Evolutionary conservation across 2,888 invertebrate species (phyloP).

Genomic region (Drosophila silvestris): DNA sequence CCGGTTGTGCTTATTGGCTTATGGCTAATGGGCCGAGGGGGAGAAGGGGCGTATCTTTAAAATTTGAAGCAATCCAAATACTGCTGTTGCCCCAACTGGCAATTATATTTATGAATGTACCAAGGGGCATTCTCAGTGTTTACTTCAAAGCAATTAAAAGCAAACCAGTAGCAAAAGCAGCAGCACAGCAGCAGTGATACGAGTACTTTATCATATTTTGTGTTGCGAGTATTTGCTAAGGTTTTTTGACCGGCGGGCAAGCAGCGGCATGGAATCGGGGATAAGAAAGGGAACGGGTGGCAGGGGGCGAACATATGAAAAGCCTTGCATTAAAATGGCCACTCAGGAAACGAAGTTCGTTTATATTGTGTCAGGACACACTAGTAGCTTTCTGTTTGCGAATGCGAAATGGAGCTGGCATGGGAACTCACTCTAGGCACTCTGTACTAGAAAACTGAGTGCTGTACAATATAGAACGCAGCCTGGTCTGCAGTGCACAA

Average conservation of each 20-base stretch:
- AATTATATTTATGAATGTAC: conserved; percentile 79
- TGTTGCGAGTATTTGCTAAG: conserved; percentile 69
- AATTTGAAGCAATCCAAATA: conserved; percentile 48
- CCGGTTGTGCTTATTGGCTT: neutral
- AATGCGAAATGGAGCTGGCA: conserved; percentile 32
- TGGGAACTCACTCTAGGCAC: neutral
- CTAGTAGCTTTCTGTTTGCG: conserved; percentile 66
- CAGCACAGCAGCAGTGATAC: conserved; percentile 34
- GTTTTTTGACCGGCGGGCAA: conserved; percentile 39
- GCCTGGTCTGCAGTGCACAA: conserved; percentile 65
- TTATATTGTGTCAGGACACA: conserved; percentile 79
- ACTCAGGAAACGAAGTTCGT: conserved; percentile 81
- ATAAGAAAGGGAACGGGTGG: neutral
- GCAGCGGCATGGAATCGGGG: neutral
- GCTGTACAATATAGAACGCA: conserved; percentile 54
- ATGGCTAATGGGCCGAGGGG: neutral
- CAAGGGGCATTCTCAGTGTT: conserved; percentile 69
- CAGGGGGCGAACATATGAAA: conserved; percentile 52
- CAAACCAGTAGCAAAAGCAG: conserved; percentile 46
- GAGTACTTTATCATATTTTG: conserved; percentile 77
- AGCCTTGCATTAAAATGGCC: conserved; percentile 79
- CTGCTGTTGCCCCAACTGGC: conserved; percentile 48
- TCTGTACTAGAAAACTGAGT: conserved; percentile 4
- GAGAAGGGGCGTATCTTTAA: conserved; percentile 27
- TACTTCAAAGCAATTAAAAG: conserved; percentile 79